Evolutionary conservation across 2,888 invertebrate genomes (phyloP), one percentile per base, ranked within the genome.

Genomic region (Melikaiella ostensackeni): DNA sequence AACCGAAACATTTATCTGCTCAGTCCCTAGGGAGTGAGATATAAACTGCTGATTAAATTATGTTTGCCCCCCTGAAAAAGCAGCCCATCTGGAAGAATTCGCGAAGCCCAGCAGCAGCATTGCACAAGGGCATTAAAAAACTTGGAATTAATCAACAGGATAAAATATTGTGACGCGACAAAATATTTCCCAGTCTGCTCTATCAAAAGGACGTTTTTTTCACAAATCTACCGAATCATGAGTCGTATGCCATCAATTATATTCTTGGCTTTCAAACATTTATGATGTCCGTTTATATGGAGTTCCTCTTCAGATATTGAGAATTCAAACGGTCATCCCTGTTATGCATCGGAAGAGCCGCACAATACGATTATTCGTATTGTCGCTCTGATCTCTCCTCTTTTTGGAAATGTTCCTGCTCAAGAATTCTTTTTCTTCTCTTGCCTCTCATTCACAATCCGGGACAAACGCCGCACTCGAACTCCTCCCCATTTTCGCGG

Each of bases 401-500:
- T 33, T 66, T 30, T 55, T n/a, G 30, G 19, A 70, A 70, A 70
- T 30, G 27, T 50, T 33, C 50, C 9, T 38, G 13, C 38, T 70
- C 50, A 21, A 55, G 70, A 70, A 70, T 70, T 70, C 30, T 30
- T 55, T 70, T 70, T 55, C 70, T 50, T 33, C 50, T 55, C n/a
- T 46, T 55, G 50, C 50, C 70, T 55, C 50, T 55, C 70, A 70
- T 70, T 70, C 50, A 50, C 46, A 30, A 70, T 50, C n/a, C 19
- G n/a, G 70, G 5, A 70, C 70, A 70, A 70, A 70, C n/a, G 50
- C 50, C 9, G 30, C 70, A 70, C 70, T 70, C 70, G 27, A 50
- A 50, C 70, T 70, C 70, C 70, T 70, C 70, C 70, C 70, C 30
- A 70, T 70, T 70, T 70, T 70, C 50, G 70, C 50, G 70, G 70